These are phyloP conservation scores for Palythoa caribaeorum DNA, from an alignment of 92 coral and sea anemone species.

Conservation along the genomic window DNA sequence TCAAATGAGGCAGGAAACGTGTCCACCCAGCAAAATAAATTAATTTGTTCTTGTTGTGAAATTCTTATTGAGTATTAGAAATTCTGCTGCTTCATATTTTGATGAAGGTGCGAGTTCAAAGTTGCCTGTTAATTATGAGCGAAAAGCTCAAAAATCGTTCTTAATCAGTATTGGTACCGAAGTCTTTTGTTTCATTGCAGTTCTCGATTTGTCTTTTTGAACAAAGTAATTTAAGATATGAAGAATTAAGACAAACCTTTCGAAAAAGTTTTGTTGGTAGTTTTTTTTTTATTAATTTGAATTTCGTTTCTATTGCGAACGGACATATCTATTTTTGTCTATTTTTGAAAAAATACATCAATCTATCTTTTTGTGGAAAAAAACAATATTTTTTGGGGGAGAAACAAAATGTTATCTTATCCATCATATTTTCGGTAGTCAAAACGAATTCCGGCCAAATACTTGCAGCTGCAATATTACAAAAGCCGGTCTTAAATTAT, in stretches of 20 bases:
- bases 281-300: neutral
- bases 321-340: neutral
- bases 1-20: constrained; percentile 9
- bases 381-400: neutral
- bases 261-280: neutral
- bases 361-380: neutral
- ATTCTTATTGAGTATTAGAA: neutral
- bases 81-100: neutral
- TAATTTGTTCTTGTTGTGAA: neutral
- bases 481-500: neutral
- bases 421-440: neutral
- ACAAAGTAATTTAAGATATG: too few relatives aligned
- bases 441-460: neutral
- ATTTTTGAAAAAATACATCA: neutral
- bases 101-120: neutral
- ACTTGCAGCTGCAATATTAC: neutral
- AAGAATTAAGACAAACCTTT: too few relatives aligned
- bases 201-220: too few relatives aligned
- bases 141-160: too few relatives aligned
- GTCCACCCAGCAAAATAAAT: neutral
- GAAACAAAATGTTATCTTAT: neutral
- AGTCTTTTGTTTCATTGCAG: too few relatives aligned
- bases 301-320: neutral
- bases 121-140: too few relatives aligned
- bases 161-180: too few relatives aligned